Evolutionary conservation across 2,888 invertebrate species (phyloP).

Genomic region (Scaeva pyrastri): DNA sequence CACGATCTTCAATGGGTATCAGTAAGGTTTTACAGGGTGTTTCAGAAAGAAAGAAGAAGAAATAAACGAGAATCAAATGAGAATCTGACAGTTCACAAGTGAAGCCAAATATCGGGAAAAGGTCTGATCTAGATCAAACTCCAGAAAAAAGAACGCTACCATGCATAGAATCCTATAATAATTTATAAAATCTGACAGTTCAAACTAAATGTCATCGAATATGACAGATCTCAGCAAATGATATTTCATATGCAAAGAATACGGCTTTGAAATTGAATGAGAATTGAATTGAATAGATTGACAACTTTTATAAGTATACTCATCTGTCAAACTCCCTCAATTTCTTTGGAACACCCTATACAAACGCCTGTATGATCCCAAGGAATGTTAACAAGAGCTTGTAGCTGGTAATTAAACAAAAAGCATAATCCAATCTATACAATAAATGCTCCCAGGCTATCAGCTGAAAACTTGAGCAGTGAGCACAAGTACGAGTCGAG

Average conservation of each 20-base stretch:
- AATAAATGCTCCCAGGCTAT: constrained; percentile 38
- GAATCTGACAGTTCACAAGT: too few species aligned
- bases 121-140: too few species aligned
- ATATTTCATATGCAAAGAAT: too few species aligned
- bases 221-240: too few species aligned
- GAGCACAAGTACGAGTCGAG: constrained; percentile 6
- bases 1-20: constrained; percentile 1
- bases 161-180: too few species aligned
- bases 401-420: constrained; percentile 58
- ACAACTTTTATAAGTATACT: background rate
- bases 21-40: constrained; percentile 1
- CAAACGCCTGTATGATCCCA: background rate
- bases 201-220: too few species aligned
- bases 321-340: background rate
- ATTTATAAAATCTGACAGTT: too few species aligned
- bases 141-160: too few species aligned
- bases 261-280: too few species aligned
- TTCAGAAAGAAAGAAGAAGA: background rate
- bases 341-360: constrained; percentile 15
- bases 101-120: too few species aligned
- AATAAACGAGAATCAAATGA: too few species aligned
- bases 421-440: constrained; percentile 26
- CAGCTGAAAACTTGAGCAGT: background rate
- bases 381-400: constrained; percentile 52
- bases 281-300: background rate